A percentile compares a stretch with the other conserved stretches of the same genome.
These are phyloP conservation scores for Ornithoptera alexandrae DNA, from an alignment of 2,888 invertebrate species.

Conservation along the genomic window DNA sequence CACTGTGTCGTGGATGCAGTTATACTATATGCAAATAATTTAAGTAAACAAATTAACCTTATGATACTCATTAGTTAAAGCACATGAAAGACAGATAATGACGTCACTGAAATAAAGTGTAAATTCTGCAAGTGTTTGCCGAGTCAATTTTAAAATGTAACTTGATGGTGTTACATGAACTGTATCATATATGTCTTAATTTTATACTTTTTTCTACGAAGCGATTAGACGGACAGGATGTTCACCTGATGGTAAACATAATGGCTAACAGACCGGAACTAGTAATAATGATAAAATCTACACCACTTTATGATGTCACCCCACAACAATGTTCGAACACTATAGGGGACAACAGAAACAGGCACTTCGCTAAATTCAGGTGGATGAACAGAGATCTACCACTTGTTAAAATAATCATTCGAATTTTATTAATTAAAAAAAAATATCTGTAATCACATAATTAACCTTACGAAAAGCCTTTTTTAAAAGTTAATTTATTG, in stretches of 20 bases:
- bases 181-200: neutral
- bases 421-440: too few relatives aligned
- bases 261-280: too few relatives aligned
- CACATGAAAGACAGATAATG: neutral
- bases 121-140: neutral
- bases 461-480: neutral
- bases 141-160: neutral
- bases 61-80: constrained; percentile 3
- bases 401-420: too few relatives aligned
- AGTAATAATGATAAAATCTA: too few relatives aligned
- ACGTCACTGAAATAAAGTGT: neutral
- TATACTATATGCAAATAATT: neutral
- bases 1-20: neutral
- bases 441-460: neutral
- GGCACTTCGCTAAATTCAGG: too few relatives aligned
- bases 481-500: neutral
- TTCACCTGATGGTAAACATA: too few relatives aligned
- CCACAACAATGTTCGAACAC: too few relatives aligned
- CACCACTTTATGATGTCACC: too few relatives aligned
- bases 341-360: too few relatives aligned
- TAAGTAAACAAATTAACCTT: neutral
- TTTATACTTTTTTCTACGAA: neutral
- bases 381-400: too few relatives aligned
- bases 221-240: too few relatives aligned
- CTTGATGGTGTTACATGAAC: neutral